A percentile compares a stretch with the other conserved stretches of the same genome.
Evolutionary conservation across 1,140 invertebrate genomes (phyloP).

Genomic region (Bacillus rossius): DNA sequence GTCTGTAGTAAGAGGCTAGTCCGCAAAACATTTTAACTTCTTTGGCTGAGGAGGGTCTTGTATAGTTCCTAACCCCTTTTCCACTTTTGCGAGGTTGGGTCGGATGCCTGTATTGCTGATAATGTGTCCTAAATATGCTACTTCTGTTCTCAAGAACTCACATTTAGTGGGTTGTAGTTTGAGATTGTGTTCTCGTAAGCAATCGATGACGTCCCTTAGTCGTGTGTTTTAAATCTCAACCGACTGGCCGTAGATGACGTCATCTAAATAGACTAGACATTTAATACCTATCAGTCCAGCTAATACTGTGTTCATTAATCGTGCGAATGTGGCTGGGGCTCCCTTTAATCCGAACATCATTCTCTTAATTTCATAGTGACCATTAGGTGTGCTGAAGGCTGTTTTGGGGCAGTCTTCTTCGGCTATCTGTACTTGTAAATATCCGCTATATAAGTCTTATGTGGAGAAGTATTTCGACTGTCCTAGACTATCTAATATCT

Average conservation of each 20-base stretch:
- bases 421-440: constrained; percentile 19
- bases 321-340: constrained; percentile 33
- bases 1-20: constrained; percentile 20
- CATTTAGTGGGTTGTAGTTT: constrained; percentile 33
- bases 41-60: constrained; percentile 18
- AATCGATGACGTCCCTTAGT: background rate
- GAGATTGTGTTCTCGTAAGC: constrained; percentile 14
- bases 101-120: constrained; percentile 21
- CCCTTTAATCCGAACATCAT: constrained; percentile 38
- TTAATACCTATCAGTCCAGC: constrained; percentile 6
- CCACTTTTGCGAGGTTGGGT: constrained; percentile 26
- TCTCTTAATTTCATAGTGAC: constrained; percentile 33
- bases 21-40: constrained; percentile 27
- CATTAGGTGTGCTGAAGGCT: constrained; percentile 37
- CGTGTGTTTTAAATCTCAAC: background rate
- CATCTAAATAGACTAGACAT: constrained; percentile 13
- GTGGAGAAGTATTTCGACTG: constrained; percentile 31
- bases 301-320: constrained; percentile 27
- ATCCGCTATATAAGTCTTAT: constrained; percentile 37
- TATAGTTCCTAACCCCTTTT: constrained; percentile 21
- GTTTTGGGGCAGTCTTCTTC: constrained; percentile 41
- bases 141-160: constrained; percentile 26
- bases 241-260: constrained; percentile 2
- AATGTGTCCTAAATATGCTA: constrained; percentile 28
- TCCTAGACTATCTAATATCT: constrained; percentile 33